A percentile compares a stretch with the other conserved stretches of the same genome.
phyloP scores from a whole-genome alignment of 2,888 invertebrate species.

The Uloborus plumipes region DNA sequence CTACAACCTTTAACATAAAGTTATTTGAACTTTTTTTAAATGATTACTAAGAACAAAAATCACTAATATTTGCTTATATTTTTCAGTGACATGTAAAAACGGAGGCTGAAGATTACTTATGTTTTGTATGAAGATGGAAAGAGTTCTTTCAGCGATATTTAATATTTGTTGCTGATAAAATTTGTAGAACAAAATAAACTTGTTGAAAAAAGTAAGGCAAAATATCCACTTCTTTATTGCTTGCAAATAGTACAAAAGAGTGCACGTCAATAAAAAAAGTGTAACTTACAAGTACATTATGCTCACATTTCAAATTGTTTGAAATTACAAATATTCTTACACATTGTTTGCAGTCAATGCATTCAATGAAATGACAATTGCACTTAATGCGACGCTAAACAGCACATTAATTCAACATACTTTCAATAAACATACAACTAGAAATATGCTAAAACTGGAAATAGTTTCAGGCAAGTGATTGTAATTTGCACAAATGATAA shows the following conservation, averaged over 20 bases:
- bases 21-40: no score
- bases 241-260: slow-evolving; percentile 60
- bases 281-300: slow-evolving; percentile 40
- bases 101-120: no score
- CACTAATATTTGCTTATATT: no score
- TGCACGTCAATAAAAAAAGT: slow-evolving; percentile 50
- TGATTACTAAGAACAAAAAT: no score
- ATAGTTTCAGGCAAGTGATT: slow-evolving; percentile 1
- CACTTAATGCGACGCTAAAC: slow-evolving; percentile 33
- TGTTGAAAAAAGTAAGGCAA: slow-evolving; percentile 31
- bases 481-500: neutral
- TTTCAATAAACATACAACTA: neutral
- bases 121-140: no score
- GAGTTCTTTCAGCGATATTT: no score
- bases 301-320: slow-evolving; percentile 2
- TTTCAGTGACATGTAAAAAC: no score
- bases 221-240: slow-evolving; percentile 57
- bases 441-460: slow-evolving; percentile 4
- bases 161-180: neutral
- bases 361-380: slow-evolving; percentile 50
- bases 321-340: slow-evolving; percentile 25
- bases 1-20: no score
- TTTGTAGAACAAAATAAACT: neutral
- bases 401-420: neutral
- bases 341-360: slow-evolving; percentile 46